Conservation (phyloP, 1,140 invertebrate species). For the Epicauta chinensis region DNA sequence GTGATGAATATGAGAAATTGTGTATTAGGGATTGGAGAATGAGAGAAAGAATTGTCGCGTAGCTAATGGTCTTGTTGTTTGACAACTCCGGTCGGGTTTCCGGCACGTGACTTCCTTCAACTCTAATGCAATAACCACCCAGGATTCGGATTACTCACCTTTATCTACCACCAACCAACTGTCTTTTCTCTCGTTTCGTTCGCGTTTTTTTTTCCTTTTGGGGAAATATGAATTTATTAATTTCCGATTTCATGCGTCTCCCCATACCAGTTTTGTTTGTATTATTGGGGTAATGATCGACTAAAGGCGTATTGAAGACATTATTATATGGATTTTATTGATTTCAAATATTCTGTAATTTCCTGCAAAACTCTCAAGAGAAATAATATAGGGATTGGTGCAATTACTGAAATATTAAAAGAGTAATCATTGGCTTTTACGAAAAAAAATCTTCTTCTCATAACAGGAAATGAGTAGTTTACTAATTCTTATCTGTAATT, state of each 20-base stretch:
- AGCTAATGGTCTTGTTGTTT: constrained; percentile 30
- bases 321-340: constrained; percentile 1
- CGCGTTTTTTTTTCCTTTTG: too few relatives aligned
- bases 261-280: too few relatives aligned
- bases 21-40: neutral
- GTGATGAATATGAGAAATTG: constrained; percentile 14
- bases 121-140: constrained; percentile 20
- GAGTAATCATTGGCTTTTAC: too few relatives aligned
- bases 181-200: too few relatives aligned
- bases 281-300: too few relatives aligned
- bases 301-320: too few relatives aligned
- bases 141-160: constrained; percentile 29
- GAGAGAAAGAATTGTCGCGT: neutral
- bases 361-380: constrained; percentile 18
- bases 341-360: constrained; percentile 18
- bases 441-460: too few relatives aligned
- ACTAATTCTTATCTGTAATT: too few relatives aligned
- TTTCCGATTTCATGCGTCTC: too few relatives aligned
- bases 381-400: constrained; percentile 10
- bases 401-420: too few relatives aligned
- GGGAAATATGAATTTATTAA: too few relatives aligned
- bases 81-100: constrained; percentile 30
- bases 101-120: constrained; percentile 28
- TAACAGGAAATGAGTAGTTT: too few relatives aligned
- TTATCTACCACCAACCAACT: constrained; percentile 3